These are phyloP conservation scores for Antechinus stuartii DNA, from an alignment of 2,113 vertebrate species.

Conservation along the genomic window DNA sequence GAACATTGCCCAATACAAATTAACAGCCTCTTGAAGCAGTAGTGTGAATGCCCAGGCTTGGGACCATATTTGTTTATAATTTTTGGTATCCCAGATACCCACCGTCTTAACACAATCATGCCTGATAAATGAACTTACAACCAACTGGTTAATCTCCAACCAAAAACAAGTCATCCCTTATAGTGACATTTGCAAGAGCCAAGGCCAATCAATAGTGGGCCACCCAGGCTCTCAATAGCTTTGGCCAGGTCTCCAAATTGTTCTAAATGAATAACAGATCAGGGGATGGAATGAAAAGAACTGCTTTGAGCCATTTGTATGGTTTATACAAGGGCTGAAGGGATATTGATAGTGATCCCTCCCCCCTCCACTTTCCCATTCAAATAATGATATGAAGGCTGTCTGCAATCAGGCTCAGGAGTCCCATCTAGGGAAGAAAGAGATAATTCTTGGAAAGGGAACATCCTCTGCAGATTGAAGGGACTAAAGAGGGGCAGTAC, in stretches of 20 bases:
- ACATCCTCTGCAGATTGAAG: neutral
- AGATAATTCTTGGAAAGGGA: neutral
- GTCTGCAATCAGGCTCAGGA: neutral
- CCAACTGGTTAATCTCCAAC: constrained; percentile 50
- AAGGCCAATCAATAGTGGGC: constrained; percentile 29
- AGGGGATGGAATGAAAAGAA: neutral
- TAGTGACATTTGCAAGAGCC: constrained; percentile 44
- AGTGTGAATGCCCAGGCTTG: neutral
- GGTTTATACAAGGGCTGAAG: neutral
- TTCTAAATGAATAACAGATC: neutral
- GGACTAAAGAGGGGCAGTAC: neutral
- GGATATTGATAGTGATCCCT: neutral
- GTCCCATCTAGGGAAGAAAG: neutral
- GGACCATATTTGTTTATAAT: neutral
- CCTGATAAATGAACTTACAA: constrained; percentile 35
- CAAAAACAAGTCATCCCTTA: constrained; percentile 45
- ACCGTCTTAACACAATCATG: constrained; percentile 14
- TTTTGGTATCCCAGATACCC: constrained; percentile 39
- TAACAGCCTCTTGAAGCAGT: constrained; percentile 1
- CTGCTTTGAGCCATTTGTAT: neutral
- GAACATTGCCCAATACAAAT: neutral
- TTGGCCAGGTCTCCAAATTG: neutral
- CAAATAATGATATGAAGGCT: neutral
- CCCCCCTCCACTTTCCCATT: neutral
- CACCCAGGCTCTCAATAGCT: constrained; percentile 36